A percentile compares a stretch with the other conserved stretches of the same genome.
These are phyloP conservation scores for Ictidomys tridecemlineatus DNA, from an alignment of 2,113 vertebrate genomes.

Conservation along the genomic window DNA sequence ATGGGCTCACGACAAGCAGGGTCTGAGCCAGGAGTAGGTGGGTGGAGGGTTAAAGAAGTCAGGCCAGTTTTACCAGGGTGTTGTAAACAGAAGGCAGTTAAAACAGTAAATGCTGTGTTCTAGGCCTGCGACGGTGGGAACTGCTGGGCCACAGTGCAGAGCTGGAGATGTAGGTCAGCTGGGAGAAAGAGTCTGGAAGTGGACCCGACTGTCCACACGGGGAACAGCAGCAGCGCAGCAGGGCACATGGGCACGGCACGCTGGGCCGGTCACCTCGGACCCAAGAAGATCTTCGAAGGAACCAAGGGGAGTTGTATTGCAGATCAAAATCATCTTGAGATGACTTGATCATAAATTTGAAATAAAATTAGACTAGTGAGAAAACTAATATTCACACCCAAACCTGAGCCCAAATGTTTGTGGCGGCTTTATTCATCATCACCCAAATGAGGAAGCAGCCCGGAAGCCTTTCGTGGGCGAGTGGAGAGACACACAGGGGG, in stretches of 20 bases:
- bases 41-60: too few species aligned
- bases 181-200: accelerated
- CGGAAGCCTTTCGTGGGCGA: accelerated
- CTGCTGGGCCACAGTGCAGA: accelerated
- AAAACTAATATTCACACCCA: accelerated
- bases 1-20: accelerated
- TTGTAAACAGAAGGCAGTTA: not conserved
- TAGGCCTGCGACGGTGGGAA: not conserved
- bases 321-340: accelerated
- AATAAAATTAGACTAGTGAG: not conserved
- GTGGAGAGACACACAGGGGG: accelerated
- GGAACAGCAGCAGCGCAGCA: accelerated
- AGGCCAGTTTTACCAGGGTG: not conserved
- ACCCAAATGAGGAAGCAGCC: accelerated
- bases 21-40: not conserved
- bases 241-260: too few species aligned
- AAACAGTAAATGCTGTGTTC: not conserved
- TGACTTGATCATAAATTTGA: not conserved
- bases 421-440: accelerated
- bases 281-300: not conserved
- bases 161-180: accelerated
- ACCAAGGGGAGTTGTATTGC: not conserved
- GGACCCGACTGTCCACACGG: accelerated
- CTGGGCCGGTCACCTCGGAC: too few species aligned
- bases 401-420: accelerated